Evolutionary conservation across 2,797 vertebrate genomes (phyloP).

Genomic region (Myripristis murdjan): DNA sequence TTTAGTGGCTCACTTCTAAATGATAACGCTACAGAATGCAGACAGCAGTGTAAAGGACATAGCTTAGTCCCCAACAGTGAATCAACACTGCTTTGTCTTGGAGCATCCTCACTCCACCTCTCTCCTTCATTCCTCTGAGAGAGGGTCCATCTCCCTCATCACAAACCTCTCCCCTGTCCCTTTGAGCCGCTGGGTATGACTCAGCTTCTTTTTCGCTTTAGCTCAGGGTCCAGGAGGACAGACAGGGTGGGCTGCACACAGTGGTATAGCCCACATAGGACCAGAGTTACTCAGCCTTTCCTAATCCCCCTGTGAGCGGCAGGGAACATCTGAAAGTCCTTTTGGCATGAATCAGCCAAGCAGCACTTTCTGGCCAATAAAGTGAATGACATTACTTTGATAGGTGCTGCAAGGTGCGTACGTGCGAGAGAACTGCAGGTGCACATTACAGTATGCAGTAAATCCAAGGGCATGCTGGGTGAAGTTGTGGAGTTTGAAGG

Average conservation of each 20-base stretch:
- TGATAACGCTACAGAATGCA: slow-evolving; percentile 13
- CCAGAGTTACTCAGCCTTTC: slow-evolving; percentile 28
- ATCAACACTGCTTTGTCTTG: slow-evolving; percentile 9
- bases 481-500: neutral
- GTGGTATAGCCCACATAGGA: slow-evolving; percentile 38
- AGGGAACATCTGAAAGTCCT: slow-evolving; percentile 45
- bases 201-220: slow-evolving; percentile 53
- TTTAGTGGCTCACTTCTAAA: slow-evolving; percentile 25
- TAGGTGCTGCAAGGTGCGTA: slow-evolving; percentile 32
- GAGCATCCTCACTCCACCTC: slow-evolving; percentile 32
- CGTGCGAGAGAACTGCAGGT: slow-evolving; percentile 52
- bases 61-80: slow-evolving; percentile 37
- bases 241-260: slow-evolving; percentile 1
- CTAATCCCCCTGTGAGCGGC: slow-evolving; percentile 18
- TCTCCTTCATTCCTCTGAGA: slow-evolving; percentile 38
- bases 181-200: slow-evolving; percentile 61
- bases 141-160: slow-evolving; percentile 17
- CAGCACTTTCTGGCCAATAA: slow-evolving; percentile 42
- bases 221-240: slow-evolving; percentile 17
- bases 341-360: slow-evolving; percentile 49
- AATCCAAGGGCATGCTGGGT: slow-evolving; percentile 21
- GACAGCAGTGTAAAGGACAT: slow-evolving; percentile 22
- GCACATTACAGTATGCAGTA: slow-evolving; percentile 15
- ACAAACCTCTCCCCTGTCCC: slow-evolving; percentile 27
- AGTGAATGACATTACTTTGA: slow-evolving; percentile 22